phyloP scores from a whole-genome alignment of 2,113 vertebrate species.

The Gorsachius goisagi region DNA sequence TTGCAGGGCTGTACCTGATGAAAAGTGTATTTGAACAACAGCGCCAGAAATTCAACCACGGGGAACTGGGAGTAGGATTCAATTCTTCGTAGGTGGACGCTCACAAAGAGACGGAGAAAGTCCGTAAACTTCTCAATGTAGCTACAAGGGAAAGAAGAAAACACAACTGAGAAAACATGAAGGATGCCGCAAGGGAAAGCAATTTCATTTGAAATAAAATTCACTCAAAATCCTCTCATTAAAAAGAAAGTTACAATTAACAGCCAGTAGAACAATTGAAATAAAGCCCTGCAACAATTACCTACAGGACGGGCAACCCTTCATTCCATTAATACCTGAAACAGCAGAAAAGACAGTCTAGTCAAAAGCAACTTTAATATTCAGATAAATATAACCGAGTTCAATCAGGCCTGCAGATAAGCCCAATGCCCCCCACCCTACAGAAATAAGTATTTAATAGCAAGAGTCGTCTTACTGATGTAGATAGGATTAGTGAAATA shows the following conservation, averaged over 20 bases:
- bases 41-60: constrained; percentile 92
- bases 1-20: constrained; percentile 85
- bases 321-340: constrained; percentile 76
- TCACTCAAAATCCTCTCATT: constrained; percentile 34
- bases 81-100: constrained; percentile 92
- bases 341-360: constrained; percentile 75
- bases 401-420: constrained; percentile 15
- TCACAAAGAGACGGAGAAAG: constrained; percentile 96
- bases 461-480: neutral
- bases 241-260: constrained; percentile 16
- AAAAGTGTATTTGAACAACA: constrained; percentile 98
- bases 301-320: constrained; percentile 76
- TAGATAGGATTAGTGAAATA: neutral
- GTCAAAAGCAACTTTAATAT: constrained; percentile 73
- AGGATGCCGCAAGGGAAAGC: neutral
- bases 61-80: constrained; percentile 97
- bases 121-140: constrained; percentile 99
- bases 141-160: constrained; percentile 74
- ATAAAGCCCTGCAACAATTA: constrained; percentile 76
- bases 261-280: constrained; percentile 50
- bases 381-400: neutral
- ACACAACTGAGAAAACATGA: neutral
- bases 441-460: neutral
- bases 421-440: neutral
- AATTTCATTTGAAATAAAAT: constrained; percentile 13